Percentiles rank a stretch among this genome's conserved stretches.
phyloP scores from a whole-genome alignment of 2,797 vertebrate species.

The Typhlichthys subterraneus region DNA sequence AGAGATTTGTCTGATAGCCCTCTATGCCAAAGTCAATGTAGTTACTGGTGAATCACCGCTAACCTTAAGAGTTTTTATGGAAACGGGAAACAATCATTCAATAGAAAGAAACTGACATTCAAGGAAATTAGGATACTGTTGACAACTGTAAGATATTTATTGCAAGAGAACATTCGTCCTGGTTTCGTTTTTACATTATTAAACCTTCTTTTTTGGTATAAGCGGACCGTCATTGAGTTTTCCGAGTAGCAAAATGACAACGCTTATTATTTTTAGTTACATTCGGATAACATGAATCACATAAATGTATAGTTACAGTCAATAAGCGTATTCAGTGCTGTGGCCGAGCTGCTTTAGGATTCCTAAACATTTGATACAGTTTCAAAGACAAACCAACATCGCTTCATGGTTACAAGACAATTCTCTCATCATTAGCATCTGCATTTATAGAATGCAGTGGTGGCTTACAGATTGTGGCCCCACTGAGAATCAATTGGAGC shows the following conservation, averaged over 20 bases:
- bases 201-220: slow-evolving; percentile 21
- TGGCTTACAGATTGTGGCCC: slow-evolving; percentile 13
- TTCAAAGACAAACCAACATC: slow-evolving; percentile 17
- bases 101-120: neutral
- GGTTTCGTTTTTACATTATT: slow-evolving; percentile 20
- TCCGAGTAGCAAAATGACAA: slow-evolving; percentile 18
- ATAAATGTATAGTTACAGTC: neutral
- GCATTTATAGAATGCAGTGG: slow-evolving; percentile 32
- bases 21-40: neutral
- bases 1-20: neutral
- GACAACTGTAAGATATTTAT: slow-evolving; percentile 45
- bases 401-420: neutral
- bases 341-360: slow-evolving; percentile 4
- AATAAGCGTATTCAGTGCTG: neutral
- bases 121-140: slow-evolving; percentile 33
- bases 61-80: neutral
- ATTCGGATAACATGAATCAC: slow-evolving; percentile 29
- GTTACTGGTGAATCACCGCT: neutral
- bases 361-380: neutral
- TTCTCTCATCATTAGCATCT: neutral
- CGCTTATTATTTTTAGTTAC: neutral
- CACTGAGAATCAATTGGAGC: slow-evolving; percentile 19
- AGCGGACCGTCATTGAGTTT: slow-evolving; percentile 24
- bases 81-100: neutral
- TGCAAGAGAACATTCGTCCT: slow-evolving; percentile 32